phyloP scores from a whole-genome alignment of 2,888 invertebrate genomes.

The Aelia acuminata region DNA sequence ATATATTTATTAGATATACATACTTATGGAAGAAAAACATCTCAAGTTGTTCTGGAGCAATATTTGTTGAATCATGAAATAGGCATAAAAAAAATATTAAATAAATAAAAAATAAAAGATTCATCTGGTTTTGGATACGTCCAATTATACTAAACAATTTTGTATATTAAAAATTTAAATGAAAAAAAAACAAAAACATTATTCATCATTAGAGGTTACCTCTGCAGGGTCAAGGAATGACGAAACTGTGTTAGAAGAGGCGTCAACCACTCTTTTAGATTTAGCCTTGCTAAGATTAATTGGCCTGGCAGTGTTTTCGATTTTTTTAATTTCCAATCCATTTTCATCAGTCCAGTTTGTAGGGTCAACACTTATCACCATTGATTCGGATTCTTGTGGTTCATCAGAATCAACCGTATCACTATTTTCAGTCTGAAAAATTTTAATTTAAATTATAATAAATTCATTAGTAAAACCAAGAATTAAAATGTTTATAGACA shows the following conservation, averaged over 20 bases:
- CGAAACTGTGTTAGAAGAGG: neutral
- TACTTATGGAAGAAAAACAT: no score
- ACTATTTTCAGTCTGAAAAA: constrained; percentile 42
- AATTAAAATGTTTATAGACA: no score
- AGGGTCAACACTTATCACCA: constrained; percentile 63
- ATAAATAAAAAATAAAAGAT: no score
- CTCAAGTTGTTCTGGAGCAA: no score
- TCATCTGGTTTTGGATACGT: no score
- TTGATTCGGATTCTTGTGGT: constrained; percentile 59
- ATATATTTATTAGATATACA: no score
- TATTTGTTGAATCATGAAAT: no score
- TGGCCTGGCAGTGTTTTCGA: neutral
- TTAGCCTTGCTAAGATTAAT: neutral
- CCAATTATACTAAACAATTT: no score
- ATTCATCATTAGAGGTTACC: neutral
- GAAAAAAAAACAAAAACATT: neutral
- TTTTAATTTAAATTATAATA: neutral
- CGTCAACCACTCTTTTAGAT: neutral
- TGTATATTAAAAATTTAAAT: no score
- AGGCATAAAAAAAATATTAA: no score
- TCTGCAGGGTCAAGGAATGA: neutral
- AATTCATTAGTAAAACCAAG: no score
- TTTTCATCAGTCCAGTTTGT: constrained; percentile 59
- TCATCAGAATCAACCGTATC: constrained; percentile 48
- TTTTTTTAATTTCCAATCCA: neutral